phyloP scores from a whole-genome alignment of 2,797 vertebrate genomes.

The Pygocentrus nattereri region DNA sequence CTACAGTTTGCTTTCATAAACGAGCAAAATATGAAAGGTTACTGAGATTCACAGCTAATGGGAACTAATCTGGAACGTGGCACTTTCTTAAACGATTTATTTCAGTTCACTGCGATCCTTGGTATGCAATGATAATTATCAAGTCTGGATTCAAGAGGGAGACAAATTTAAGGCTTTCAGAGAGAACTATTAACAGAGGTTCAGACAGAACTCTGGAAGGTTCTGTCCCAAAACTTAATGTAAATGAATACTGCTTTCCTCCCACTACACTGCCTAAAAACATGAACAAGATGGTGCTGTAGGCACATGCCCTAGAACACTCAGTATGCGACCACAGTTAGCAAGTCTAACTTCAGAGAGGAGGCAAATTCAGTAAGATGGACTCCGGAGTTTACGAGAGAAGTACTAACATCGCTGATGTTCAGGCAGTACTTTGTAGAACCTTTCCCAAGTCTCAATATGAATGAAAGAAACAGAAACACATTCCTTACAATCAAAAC shows the following conservation, averaged over 20 bases:
- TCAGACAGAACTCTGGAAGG: not conserved
- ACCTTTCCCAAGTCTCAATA: not conserved
- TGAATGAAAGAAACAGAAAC: not conserved
- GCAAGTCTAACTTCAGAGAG: not conserved
- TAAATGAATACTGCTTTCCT: not conserved
- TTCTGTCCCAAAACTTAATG: too few species aligned
- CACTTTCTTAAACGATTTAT: slow-evolving; percentile 15
- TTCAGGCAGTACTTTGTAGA: not conserved
- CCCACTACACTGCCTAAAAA: not conserved
- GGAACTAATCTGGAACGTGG: slow-evolving; percentile 17
- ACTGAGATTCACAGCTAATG: slow-evolving; percentile 14
- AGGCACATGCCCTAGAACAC: not conserved
- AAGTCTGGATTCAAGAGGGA: slow-evolving; percentile 1
- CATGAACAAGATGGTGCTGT: not conserved
- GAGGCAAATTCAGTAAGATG: not conserved
- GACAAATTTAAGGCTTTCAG: too few species aligned
- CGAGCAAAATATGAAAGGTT: slow-evolving; percentile 15
- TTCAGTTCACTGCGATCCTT: slow-evolving; percentile 9
- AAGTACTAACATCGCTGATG: not conserved
- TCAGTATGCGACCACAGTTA: not conserved
- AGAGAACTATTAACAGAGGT: not conserved
- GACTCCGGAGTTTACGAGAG: not conserved
- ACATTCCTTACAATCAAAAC: not conserved
- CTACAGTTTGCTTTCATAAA: slow-evolving; percentile 19
- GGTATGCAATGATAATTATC: slow-evolving; percentile 11